Evolutionary conservation across 1,140 invertebrate genomes (phyloP).

Genomic region (Riptortus pedestris): DNA sequence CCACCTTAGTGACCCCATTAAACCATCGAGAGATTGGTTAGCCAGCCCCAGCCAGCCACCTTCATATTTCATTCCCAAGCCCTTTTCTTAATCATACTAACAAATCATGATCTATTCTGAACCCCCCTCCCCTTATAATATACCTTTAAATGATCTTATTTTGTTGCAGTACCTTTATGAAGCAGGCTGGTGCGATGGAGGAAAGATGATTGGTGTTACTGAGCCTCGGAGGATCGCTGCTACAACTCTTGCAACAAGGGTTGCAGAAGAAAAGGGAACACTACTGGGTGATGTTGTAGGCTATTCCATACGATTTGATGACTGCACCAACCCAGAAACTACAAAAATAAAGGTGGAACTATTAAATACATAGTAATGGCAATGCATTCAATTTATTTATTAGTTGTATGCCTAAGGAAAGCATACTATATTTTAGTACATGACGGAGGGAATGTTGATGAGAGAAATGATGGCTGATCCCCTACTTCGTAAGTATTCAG

Average conservation of each 20-base stretch:
- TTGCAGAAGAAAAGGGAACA: constrained; percentile 78
- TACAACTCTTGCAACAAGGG: constrained; percentile 75
- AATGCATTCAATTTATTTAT: too few species aligned
- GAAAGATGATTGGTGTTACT: constrained; percentile 72
- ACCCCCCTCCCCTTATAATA: too few species aligned
- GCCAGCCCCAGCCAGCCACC: too few species aligned
- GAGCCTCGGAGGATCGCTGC: constrained; percentile 86
- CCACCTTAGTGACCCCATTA: too few species aligned
- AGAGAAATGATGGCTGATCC: constrained; percentile 93
- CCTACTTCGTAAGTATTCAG: constrained; percentile 74
- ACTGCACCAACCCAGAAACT: constrained; percentile 49
- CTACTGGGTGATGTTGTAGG: constrained; percentile 76
- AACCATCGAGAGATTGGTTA: too few species aligned
- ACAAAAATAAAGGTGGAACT: constrained; percentile 75
- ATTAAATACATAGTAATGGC: too few species aligned
- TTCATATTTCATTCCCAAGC: too few species aligned
- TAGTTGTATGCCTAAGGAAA: too few species aligned
- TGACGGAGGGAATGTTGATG: constrained; percentile 92
- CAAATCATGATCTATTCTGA: too few species aligned
- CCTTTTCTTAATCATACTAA: too few species aligned
- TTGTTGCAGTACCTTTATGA: constrained; percentile 74
- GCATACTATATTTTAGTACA: constrained; percentile 36
- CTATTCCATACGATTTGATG: constrained; percentile 86
- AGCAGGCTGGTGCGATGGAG: constrained; percentile 69
- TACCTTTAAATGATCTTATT: neutral